Evolutionary conservation across 2,113 vertebrate genomes (phyloP).

Genomic region (Hippocampus mohnikei): DNA sequence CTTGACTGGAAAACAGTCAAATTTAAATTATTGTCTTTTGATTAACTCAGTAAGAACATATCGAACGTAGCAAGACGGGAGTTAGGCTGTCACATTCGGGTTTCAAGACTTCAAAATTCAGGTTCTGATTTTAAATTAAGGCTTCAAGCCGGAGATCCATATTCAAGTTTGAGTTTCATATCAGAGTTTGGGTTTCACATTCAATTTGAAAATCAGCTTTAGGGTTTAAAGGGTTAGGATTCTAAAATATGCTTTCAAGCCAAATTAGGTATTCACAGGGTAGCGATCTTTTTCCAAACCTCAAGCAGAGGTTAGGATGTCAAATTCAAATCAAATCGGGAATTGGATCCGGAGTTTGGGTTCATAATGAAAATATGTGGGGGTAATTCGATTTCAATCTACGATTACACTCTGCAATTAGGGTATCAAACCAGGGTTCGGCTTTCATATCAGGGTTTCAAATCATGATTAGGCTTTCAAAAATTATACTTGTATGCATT

Average conservation of each 20-base stretch:
- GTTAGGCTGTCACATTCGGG: neutral
- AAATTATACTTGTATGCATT: neutral
- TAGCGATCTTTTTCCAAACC: no score
- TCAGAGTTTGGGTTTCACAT: neutral
- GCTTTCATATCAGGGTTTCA: neutral
- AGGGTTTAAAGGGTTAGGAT: neutral
- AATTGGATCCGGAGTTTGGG: no score
- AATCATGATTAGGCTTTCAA: neutral
- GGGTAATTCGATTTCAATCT: no score
- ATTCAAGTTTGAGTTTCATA: neutral
- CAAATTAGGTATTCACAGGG: no score
- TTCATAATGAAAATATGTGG: no score
- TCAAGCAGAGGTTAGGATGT: no score
- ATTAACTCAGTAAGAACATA: neutral
- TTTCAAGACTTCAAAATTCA: neutral
- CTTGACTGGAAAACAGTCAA: conserved; percentile 21
- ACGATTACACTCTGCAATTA: no score
- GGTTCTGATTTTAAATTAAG: no score
- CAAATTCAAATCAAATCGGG: no score
- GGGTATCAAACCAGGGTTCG: neutral
- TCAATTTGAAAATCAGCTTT: no score
- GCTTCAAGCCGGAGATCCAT: neutral
- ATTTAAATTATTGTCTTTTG: neutral
- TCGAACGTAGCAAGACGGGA: neutral
- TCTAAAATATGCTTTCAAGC: neutral